Evolutionary conservation across 1,140 invertebrate genomes (phyloP).

Genomic region (Pseudomyrmex concolor): DNA sequence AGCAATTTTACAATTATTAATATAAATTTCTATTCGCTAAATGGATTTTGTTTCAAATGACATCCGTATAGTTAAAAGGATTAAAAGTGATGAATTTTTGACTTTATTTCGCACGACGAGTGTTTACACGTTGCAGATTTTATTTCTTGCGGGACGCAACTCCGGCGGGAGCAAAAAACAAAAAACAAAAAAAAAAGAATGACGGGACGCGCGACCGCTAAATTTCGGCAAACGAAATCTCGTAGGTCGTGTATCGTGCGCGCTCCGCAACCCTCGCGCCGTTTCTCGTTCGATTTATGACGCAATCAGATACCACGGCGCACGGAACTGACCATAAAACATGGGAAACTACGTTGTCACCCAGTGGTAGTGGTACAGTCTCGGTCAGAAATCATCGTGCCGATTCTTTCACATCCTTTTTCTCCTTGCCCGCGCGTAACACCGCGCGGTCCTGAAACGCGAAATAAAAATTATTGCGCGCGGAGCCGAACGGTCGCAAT

Average conservation of each 20-base stretch:
- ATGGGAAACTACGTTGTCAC: slow-evolving; percentile 79
- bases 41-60: neutral
- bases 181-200: slow-evolving; percentile 6
- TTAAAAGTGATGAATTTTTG: slow-evolving; percentile 27
- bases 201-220: slow-evolving; percentile 66
- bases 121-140: slow-evolving; percentile 54
- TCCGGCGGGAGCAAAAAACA: neutral
- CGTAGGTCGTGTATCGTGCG: slow-evolving; percentile 70
- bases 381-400: slow-evolving; percentile 69
- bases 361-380: slow-evolving; percentile 74
- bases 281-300: slow-evolving; percentile 80
- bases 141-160: slow-evolving; percentile 30
- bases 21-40: neutral
- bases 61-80: neutral
- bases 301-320: slow-evolving; percentile 81
- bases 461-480: slow-evolving; percentile 65
- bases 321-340: slow-evolving; percentile 81
- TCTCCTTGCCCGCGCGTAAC: slow-evolving; percentile 33
- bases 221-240: slow-evolving; percentile 75
- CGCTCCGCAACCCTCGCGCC: slow-evolving; percentile 70
- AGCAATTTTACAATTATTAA: neutral
- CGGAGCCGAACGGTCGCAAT: slow-evolving; percentile 49
- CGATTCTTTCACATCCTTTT: slow-evolving; percentile 26
- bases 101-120: slow-evolving; percentile 18
- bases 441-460: slow-evolving; percentile 13